Base-by-base conservation (phyloP, 64 coral and sea anemone species). In the Montipora cactus region DNA sequence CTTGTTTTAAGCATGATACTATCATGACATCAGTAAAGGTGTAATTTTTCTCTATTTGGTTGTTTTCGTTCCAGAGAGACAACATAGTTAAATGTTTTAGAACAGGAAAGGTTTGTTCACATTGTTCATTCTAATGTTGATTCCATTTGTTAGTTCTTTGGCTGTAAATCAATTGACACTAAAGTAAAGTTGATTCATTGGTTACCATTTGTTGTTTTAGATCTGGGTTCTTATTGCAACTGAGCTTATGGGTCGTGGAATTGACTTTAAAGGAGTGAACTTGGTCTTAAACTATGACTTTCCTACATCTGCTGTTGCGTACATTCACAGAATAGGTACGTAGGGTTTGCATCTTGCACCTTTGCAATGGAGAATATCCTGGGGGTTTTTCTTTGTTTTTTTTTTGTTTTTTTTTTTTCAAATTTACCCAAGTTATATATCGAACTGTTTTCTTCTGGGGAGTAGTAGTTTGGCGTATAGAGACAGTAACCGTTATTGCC, bases 181-280 rank as follows among this genome's bases (percentile, higher is more conserved):
- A 16, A 12, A 5, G 75, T 77, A 25, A 21, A 25, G 47, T 19
- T 78, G 13, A 5, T 1, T 47, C 14, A 49, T 19, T 16, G 18
- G 4, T 19, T 78, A 46, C 13, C 19, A 1, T 78, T 78, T 78
- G 10, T 78, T 78, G 76, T 78, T 78, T n/a, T 77, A 99, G 98
- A 99, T 99, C 21, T 99, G 98, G 98, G 94, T 99, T 61, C 79
- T 99, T 22, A 96, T 99, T 80, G 85, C 95, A 77, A 99, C 98
- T 79, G 98, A 99, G 52, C 89, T 99, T 37, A 99, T 99, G 98
- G 98, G 98, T 2, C 98, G 98, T 80, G 98, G 98, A 81, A 99
- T 99, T 75, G 98, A 99, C 75, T 99, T 99, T 12, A 99, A 99
- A 68, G 98, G 98, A 85, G 98, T 99, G 16, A 99, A 99, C 71